phyloP scores from a whole-genome alignment of 2,888 invertebrate genomes.

The Thecocarcelia acutangulata region DNA sequence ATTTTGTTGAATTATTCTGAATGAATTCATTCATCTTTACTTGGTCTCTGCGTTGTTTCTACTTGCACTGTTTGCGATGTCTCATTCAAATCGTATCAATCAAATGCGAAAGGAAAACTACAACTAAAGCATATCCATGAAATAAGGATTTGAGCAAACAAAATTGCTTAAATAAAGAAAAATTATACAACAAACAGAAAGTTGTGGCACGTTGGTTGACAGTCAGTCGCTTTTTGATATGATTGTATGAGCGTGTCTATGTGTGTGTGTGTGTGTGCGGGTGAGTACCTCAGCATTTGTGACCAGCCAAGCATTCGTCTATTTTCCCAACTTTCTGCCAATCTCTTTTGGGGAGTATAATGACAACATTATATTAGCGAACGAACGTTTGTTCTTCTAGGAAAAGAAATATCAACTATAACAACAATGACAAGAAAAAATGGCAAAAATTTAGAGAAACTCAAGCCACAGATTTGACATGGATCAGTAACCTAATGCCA shows the following conservation, averaged over 20 bases:
- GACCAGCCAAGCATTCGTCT: conserved; percentile 26
- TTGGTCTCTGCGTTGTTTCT: conserved; percentile 13
- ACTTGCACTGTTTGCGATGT: conserved; percentile 53
- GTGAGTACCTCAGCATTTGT: not conserved
- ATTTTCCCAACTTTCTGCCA: conserved; percentile 28
- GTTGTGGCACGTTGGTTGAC: conserved; percentile 57
- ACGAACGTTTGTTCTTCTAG: conserved; percentile 33
- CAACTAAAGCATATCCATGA: conserved; percentile 20
- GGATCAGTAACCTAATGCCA: conserved; percentile 82
- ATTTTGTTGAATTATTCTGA: conserved; percentile 46
- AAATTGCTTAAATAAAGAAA: conserved; percentile 45
- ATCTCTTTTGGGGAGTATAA: conserved; percentile 53
- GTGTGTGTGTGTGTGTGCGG: not conserved
- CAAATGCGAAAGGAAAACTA: conserved; percentile 52
- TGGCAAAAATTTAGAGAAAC: conserved; percentile 67
- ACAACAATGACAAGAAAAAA: conserved; percentile 61
- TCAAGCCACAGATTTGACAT: conserved; percentile 82
- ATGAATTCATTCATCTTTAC: conserved; percentile 43
- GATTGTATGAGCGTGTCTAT: not conserved
- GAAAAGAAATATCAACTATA: conserved; percentile 37
- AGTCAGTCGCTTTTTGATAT: conserved; percentile 41
- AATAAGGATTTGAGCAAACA: conserved; percentile 46
- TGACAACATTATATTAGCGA: conserved; percentile 65
- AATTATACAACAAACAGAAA: conserved; percentile 7
- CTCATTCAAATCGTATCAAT: conserved; percentile 67